Conservation (phyloP, 2,797 vertebrate species). For the Luscinia luscinia region DNA sequence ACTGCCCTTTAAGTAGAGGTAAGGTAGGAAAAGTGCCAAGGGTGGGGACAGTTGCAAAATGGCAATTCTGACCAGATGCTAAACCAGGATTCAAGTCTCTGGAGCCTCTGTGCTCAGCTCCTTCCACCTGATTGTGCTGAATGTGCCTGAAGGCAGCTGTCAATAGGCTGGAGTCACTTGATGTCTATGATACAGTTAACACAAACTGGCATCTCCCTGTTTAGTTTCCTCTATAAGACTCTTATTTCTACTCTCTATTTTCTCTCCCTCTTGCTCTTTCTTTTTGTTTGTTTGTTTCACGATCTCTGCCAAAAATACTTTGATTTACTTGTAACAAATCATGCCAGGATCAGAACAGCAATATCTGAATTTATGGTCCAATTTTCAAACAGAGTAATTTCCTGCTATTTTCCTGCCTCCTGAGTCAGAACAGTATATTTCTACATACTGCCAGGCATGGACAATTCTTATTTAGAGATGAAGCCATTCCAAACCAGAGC, state of each 20-base stretch:
- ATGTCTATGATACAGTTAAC: not conserved
- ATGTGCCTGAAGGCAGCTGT: not conserved
- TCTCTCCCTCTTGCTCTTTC: not conserved
- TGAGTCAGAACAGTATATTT: constrained; percentile 51
- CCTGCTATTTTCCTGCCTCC: constrained; percentile 55
- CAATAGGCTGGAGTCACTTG: not conserved
- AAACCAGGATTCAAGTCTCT: not conserved
- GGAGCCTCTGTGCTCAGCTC: not conserved
- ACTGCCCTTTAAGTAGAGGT: not conserved
- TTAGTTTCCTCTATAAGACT: constrained; percentile 16
- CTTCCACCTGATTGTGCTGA: not conserved
- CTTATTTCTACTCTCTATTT: not conserved
- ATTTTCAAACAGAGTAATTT: constrained; percentile 59
- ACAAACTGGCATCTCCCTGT: not conserved
- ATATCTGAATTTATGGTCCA: constrained; percentile 52
- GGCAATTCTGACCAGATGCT: not conserved
- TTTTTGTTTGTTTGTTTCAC: not conserved
- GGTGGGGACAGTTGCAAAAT: not conserved
- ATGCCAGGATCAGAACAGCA: constrained; percentile 27
- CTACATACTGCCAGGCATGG: constrained; percentile 11
- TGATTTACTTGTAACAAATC: constrained; percentile 19
- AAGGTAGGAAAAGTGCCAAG: not conserved
- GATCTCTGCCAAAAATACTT: constrained; percentile 12
- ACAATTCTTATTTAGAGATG: constrained; percentile 13
- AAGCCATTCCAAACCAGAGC: constrained; percentile 23